phyloP scores from a whole-genome alignment of 2,888 invertebrate species.

The Metallyticus violacea region DNA sequence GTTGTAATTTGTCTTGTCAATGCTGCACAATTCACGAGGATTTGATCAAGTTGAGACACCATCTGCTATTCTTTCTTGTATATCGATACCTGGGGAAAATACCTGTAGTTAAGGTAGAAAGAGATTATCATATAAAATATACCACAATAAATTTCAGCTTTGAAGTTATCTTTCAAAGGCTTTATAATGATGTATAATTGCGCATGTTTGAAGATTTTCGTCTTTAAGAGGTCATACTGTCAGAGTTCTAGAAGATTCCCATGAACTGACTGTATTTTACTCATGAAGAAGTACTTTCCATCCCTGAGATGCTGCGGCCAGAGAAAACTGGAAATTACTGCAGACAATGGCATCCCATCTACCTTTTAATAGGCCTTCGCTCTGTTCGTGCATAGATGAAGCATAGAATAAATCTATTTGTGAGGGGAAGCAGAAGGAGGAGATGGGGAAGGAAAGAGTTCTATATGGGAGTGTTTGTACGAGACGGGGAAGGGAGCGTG shows the following conservation, averaged over 20 bases:
- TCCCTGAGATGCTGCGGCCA: not conserved
- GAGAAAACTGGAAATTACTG: conserved; percentile 14
- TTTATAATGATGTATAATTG: no score
- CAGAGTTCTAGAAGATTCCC: not conserved
- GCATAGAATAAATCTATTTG: conserved; percentile 27
- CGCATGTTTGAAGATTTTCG: no score
- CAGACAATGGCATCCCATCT: conserved; percentile 14
- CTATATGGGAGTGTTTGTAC: conserved; percentile 19
- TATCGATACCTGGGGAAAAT: no score
- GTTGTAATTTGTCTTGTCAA: no score
- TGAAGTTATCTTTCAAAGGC: no score
- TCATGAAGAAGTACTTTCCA: not conserved
- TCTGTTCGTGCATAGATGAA: not conserved
- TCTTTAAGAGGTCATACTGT: no score
- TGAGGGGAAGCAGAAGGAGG: conserved; percentile 9
- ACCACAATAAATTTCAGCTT: no score
- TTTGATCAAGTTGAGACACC: no score
- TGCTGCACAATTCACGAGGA: no score
- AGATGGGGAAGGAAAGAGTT: not conserved
- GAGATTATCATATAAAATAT: no score
- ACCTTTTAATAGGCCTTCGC: conserved; percentile 8
- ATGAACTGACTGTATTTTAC: not conserved
- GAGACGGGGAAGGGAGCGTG: conserved; percentile 24
- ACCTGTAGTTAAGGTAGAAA: no score
- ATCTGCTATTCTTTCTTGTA: no score